Percentiles rank a stretch among this genome's conserved stretches.
These are phyloP conservation scores for Drosophila leonis DNA, from an alignment of 2,888 invertebrate genomes.

Conservation along the genomic window DNA sequence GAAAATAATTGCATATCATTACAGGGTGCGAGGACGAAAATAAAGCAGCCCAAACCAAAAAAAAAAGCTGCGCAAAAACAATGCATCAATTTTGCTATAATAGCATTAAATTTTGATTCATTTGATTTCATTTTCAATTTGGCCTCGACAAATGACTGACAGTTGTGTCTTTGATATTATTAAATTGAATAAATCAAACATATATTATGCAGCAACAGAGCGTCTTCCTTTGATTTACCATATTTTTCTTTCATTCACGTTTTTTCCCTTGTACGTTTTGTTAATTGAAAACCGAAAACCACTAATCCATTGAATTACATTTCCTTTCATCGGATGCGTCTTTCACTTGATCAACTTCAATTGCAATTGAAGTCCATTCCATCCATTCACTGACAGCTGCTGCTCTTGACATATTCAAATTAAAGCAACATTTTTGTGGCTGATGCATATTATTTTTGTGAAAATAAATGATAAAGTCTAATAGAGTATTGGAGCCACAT, in stretches of 20 bases:
- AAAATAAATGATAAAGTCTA: neutral
- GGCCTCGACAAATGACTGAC: slow-evolving; percentile 35
- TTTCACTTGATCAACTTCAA: slow-evolving; percentile 29
- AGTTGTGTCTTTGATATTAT: slow-evolving; percentile 34
- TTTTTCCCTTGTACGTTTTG: neutral
- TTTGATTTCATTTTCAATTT: slow-evolving; percentile 28
- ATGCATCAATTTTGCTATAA: slow-evolving; percentile 57
- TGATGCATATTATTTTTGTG: neutral
- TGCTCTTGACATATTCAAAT: slow-evolving; percentile 24
- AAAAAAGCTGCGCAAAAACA: slow-evolving; percentile 13
- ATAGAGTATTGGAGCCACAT: neutral
- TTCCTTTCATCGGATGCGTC: slow-evolving; percentile 31
- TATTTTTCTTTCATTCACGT: neutral
- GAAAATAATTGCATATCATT: slow-evolving; percentile 78
- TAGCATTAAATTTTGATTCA: slow-evolving; percentile 62
- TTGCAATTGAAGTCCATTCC: slow-evolving; percentile 27
- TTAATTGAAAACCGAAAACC: slow-evolving; percentile 67
- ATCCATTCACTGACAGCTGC: slow-evolving; percentile 2
- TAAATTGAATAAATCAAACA: slow-evolving; percentile 42
- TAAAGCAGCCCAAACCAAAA: slow-evolving; percentile 17
- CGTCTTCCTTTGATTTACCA: slow-evolving; percentile 38
- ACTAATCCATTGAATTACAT: slow-evolving; percentile 48
- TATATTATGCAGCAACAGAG: slow-evolving; percentile 8
- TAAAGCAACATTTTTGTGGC: slow-evolving; percentile 1
- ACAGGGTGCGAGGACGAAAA: slow-evolving; percentile 21